phyloP scores from a whole-genome alignment of 2,113 vertebrate genomes.

The Anarrhichthys ocellatus region DNA sequence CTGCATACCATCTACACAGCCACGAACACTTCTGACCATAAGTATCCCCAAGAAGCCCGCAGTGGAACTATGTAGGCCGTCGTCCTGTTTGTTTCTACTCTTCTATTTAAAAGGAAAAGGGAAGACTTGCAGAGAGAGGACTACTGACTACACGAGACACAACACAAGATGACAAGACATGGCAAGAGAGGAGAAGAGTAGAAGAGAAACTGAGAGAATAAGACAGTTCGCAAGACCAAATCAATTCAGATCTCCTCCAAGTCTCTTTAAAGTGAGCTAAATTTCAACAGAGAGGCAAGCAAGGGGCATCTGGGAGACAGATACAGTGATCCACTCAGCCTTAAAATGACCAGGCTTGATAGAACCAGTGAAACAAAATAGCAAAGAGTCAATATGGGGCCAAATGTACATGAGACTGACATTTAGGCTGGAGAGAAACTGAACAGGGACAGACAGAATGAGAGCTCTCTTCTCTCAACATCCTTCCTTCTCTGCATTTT shows the following conservation, averaged over 20 bases:
- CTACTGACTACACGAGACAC: conserved; percentile 10
- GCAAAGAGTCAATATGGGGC: conserved; percentile 42
- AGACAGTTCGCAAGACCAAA: conserved; percentile 41
- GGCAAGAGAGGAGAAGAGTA: conserved; percentile 19
- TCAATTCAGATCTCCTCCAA: conserved; percentile 49
- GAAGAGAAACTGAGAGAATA: conserved; percentile 40
- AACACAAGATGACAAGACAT: conserved; percentile 33
- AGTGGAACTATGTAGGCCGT: not conserved
- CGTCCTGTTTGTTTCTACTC: conserved; percentile 16
- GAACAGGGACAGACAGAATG: not conserved
- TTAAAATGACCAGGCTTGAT: conserved; percentile 57
- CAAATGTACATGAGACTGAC: conserved; percentile 40
- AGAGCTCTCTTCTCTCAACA: not conserved
- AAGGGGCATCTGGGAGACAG: conserved; percentile 48
- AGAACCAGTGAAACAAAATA: conserved; percentile 49
- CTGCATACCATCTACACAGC: not conserved
- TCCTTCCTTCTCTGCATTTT: not conserved
- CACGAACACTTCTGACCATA: not conserved
- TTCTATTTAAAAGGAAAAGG: conserved; percentile 31
- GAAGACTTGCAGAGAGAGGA: not conserved
- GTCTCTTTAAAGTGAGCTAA: conserved; percentile 44
- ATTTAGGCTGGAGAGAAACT: conserved; percentile 32
- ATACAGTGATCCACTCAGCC: conserved; percentile 49
- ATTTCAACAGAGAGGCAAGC: conserved; percentile 35
- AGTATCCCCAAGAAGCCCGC: not conserved